A percentile compares a stretch with the other conserved stretches of the same genome.
These are phyloP conservation scores for Clamator glandarius DNA, from an alignment of 2,797 vertebrate genomes.

Conservation along the genomic window DNA sequence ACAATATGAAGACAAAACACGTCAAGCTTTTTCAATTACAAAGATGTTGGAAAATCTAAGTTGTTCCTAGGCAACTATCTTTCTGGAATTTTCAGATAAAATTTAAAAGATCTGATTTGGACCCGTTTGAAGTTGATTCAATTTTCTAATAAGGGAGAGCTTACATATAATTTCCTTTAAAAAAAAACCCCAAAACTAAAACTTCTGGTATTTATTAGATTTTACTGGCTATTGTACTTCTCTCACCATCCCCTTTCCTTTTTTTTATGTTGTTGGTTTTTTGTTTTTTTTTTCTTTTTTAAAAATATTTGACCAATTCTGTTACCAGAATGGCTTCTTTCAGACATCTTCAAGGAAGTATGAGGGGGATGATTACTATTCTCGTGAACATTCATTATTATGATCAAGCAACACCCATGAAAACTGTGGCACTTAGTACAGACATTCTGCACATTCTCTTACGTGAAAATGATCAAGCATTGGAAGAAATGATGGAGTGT, in stretches of 20 bases:
- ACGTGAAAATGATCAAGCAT: no score
- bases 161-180: neutral
- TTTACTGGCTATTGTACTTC: neutral
- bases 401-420: neutral
- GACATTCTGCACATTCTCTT: neutral
- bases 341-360: neutral
- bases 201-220: neutral
- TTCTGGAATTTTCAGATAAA: constrained; percentile 22
- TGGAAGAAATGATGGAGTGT: no score
- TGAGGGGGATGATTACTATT: neutral
- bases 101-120: neutral
- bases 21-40: neutral
- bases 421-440: neutral
- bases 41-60: neutral
- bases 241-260: neutral
- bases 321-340: neutral
- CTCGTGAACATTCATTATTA: neutral
- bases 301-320: neutral
- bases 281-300: neutral
- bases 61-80: neutral
- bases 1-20: neutral
- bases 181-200: neutral
- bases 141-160: neutral
- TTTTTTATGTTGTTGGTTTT: no score
- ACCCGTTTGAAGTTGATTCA: neutral